A percentile compares a stretch with the other conserved stretches of the same genome.
Conservation (phyloP, 92 coral and sea anemone species). For the Heteractis magnifica region DNA sequence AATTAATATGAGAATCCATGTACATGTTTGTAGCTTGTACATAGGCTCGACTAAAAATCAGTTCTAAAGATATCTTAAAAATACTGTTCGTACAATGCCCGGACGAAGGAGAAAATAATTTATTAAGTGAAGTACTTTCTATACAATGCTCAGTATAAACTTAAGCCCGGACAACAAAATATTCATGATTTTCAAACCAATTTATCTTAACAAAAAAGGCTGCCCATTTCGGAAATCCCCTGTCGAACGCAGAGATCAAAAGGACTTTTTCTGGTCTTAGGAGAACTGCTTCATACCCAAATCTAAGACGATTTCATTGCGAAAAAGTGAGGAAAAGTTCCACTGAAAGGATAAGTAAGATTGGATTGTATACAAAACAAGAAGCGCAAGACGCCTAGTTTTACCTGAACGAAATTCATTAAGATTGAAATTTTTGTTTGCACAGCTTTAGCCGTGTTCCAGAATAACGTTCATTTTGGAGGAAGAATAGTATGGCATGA, state of each 20-base stretch:
- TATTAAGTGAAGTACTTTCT: neutral
- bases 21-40: too few species aligned
- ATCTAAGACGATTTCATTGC: neutral
- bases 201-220: conserved; percentile 7
- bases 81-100: neutral
- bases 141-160: conserved; percentile 12
- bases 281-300: neutral
- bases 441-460: conserved; percentile 15
- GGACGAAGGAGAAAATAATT: neutral
- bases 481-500: neutral
- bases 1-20: too few species aligned
- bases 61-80: neutral
- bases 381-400: neutral
- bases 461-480: conserved; percentile 4
- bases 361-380: neutral
- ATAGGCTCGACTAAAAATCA: too few species aligned
- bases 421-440: conserved; percentile 27
- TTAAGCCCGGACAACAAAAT: conserved; percentile 8
- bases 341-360: neutral
- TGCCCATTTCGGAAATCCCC: conserved; percentile 24
- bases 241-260: neutral
- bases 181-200: conserved; percentile 26
- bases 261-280: neutral
- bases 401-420: conserved; percentile 19
- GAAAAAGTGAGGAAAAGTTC: neutral